Evolutionary conservation across 2,888 invertebrate genomes (phyloP).

Genomic region (Clostera curtula): DNA sequence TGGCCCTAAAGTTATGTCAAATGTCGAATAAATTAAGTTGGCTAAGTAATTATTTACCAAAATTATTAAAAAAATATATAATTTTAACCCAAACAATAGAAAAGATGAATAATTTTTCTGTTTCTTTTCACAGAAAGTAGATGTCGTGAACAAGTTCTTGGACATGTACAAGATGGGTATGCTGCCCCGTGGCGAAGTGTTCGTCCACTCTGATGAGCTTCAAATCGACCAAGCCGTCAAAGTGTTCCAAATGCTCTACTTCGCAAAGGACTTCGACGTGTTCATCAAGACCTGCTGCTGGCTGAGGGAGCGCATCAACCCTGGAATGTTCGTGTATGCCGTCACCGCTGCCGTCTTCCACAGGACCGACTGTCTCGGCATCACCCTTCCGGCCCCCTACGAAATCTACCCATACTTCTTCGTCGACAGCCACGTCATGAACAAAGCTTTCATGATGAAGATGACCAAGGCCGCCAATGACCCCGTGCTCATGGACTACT

Average conservation of each 20-base stretch:
- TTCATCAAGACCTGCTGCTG: constrained; percentile 80
- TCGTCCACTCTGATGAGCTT: constrained; percentile 75
- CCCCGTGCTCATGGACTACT: constrained; percentile 68
- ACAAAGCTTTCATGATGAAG: constrained; percentile 78
- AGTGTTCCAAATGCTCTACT: constrained; percentile 78
- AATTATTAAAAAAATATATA: no score
- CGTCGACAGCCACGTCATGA: constrained; percentile 81
- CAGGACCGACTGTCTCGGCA: constrained; percentile 77
- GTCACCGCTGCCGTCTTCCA: constrained; percentile 80
- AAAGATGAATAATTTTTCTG: no score
- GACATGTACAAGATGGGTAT: constrained; percentile 72
- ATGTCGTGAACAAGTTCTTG: constrained; percentile 75
- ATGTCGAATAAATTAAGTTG: no score
- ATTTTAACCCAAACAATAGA: no score
- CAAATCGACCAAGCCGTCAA: constrained; percentile 78
- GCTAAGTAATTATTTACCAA: no score
- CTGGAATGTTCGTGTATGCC: constrained; percentile 83
- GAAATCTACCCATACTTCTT: constrained; percentile 87
- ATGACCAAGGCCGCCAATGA: constrained; percentile 75
- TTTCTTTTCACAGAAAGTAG: constrained; percentile 54
- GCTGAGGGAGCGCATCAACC: constrained; percentile 81
- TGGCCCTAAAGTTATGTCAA: no score
- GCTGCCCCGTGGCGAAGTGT: constrained; percentile 75
- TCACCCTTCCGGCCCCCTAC: constrained; percentile 82
- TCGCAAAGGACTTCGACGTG: constrained; percentile 80